phyloP scores from a whole-genome alignment of 2,113 vertebrate species.

The Ondatra zibethicus region DNA sequence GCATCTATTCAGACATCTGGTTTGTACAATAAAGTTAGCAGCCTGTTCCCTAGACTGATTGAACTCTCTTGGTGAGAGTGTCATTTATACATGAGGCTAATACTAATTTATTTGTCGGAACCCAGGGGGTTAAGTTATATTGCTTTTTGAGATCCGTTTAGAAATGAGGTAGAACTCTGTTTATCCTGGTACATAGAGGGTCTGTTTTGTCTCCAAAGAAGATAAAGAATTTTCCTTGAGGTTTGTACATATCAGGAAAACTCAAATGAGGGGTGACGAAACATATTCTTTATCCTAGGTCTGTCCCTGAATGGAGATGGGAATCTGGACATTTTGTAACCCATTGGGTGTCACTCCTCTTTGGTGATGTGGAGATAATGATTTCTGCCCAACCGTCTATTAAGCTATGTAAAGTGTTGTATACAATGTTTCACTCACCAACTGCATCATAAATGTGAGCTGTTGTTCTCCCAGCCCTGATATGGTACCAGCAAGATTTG shows the following conservation, averaged over 20 bases:
- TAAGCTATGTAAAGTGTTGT: background rate
- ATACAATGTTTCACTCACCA: background rate
- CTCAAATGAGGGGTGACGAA: background rate
- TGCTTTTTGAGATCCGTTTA: constrained; percentile 34
- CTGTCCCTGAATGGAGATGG: background rate
- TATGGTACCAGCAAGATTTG: background rate
- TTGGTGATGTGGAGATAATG: background rate
- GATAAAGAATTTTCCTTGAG: constrained; percentile 32
- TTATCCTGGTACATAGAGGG: background rate
- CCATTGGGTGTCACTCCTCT: background rate
- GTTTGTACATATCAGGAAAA: background rate
- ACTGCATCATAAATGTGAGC: background rate
- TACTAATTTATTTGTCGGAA: constrained; percentile 65
- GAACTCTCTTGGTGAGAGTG: constrained; percentile 60
- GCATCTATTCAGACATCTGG: constrained; percentile 38
- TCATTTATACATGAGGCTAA: constrained; percentile 46
- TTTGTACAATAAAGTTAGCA: constrained; percentile 54
- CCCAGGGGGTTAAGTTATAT: constrained; percentile 16
- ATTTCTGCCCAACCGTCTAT: background rate
- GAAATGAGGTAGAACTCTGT: background rate
- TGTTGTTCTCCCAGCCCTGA: constrained; percentile 7
- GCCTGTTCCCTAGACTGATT: constrained; percentile 60
- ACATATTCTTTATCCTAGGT: background rate
- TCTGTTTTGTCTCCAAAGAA: constrained; percentile 8
- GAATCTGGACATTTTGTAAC: background rate